Evolutionary conservation across 2,797 vertebrate genomes (phyloP), one percentile per base, ranked within the genome.

Genomic region (Parauchenoglanis ngamensis): DNA sequence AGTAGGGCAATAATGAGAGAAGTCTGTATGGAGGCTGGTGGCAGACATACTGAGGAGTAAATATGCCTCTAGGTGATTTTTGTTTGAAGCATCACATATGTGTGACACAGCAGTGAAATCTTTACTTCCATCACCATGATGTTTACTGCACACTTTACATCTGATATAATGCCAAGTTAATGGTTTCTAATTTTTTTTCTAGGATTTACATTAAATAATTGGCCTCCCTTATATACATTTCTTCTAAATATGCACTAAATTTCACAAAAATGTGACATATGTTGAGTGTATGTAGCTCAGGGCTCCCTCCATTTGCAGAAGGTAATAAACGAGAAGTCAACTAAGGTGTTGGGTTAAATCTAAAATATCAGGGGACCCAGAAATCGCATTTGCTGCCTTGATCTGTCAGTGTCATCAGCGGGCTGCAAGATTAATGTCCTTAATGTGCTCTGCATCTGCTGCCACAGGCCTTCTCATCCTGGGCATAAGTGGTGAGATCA

Each of bases 1-100:
- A 95, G 88, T 87, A 70, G 89, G 84, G 67, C 92, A 91, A 93
- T 94, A 94, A 94, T 94, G 90, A 31, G 61, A 91, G 90, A 86
- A 87, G 76, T 57, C 88, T 90, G 86, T 86, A 85, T 89, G 85
- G 79, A 87, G 54, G 88, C 52, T 89, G 84, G 31, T 59, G 35
- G 70, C n/a, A 46, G 31, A 23, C 28, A 56, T 46, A 68, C 59
- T 49, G 85, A 84, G 63, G 81, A 19, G 72, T 82, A 61, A 84
- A 40, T 78, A 85, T 70, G 80, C 70, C 82, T 90, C 61, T 85
- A 88, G 89, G 84, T 89, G 76, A 56, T 75, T 84, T 84, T 84
- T 83, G 84, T 86, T 79, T 25, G 68, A 85, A 87, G 83, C 84
- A 88, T 88, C 86, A 59, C 75, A 85, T 83, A 87, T 90, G 68